Conservation (phyloP, 2,113 vertebrate genomes). For the Diadophis punctatus region DNA sequence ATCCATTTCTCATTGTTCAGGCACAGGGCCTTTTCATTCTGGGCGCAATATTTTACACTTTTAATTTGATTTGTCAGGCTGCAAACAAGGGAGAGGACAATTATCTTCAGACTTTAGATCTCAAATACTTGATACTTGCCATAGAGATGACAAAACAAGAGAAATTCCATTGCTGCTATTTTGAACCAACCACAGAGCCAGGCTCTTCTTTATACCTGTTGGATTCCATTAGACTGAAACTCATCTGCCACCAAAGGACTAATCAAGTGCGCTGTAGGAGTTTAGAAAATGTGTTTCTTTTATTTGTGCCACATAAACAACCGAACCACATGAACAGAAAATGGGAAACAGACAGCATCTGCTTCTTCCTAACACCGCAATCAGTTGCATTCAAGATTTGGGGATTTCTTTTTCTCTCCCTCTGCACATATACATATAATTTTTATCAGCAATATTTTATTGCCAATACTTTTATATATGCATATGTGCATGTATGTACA, state of each 20-base stretch:
- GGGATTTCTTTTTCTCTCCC: not conserved
- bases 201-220: conserved; percentile 43
- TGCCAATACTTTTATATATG: not conserved
- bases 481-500: not conserved
- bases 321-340: conserved; percentile 28
- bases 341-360: conserved; percentile 56
- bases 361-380: conserved; percentile 49
- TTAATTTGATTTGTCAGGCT: conserved; percentile 20
- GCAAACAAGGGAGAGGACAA: not conserved
- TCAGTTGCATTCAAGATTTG: conserved; percentile 38
- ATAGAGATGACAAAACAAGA: conserved; percentile 24
- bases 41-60: conserved; percentile 17
- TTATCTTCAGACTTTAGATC: not conserved
- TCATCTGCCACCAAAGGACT: conserved; percentile 29
- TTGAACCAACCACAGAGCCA: conserved; percentile 26
- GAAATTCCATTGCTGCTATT: not conserved
- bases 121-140: not conserved
- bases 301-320: conserved; percentile 21
- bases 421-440: conserved; percentile 42
- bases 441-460: conserved; percentile 58
- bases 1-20: not conserved
- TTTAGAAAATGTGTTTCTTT: conserved; percentile 34
- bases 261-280: conserved; percentile 41
- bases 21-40: not conserved
- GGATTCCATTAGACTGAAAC: conserved; percentile 24